Evolutionary conservation across 2,113 vertebrate species (phyloP).

Genomic region (Halichoerus grypus): DNA sequence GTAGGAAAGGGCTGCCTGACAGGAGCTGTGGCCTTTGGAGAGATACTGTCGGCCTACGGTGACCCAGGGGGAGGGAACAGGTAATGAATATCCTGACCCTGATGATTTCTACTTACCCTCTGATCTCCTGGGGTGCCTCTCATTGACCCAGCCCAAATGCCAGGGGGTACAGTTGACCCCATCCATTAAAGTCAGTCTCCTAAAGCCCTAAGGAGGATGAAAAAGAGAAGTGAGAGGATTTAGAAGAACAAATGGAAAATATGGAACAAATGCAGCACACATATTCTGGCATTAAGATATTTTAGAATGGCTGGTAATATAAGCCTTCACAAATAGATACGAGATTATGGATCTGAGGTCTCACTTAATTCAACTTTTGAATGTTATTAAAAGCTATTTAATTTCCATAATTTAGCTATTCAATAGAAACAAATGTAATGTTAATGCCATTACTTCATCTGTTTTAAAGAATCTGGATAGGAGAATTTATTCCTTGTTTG

Average conservation of each 20-base stretch:
- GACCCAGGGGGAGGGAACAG: too few species aligned
- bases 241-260: background rate
- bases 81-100: background rate
- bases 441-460: constrained; percentile 3
- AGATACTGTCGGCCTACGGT: background rate
- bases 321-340: background rate
- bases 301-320: background rate
- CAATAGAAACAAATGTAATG: background rate
- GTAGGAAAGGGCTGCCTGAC: background rate
- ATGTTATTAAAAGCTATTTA: background rate
- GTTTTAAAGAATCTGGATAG: background rate
- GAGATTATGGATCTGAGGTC: background rate
- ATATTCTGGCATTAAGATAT: background rate
- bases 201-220: background rate
- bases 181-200: background rate
- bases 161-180: background rate
- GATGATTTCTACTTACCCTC: background rate
- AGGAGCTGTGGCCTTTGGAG: background rate
- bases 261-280: background rate
- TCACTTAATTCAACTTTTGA: background rate
- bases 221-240: constrained; percentile 11
- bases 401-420: background rate
- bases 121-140: background rate
- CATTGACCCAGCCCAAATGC: background rate
- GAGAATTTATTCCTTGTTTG: background rate